Conservation (phyloP, 2,797 vertebrate species). For the Acanthurus tractus region DNA sequence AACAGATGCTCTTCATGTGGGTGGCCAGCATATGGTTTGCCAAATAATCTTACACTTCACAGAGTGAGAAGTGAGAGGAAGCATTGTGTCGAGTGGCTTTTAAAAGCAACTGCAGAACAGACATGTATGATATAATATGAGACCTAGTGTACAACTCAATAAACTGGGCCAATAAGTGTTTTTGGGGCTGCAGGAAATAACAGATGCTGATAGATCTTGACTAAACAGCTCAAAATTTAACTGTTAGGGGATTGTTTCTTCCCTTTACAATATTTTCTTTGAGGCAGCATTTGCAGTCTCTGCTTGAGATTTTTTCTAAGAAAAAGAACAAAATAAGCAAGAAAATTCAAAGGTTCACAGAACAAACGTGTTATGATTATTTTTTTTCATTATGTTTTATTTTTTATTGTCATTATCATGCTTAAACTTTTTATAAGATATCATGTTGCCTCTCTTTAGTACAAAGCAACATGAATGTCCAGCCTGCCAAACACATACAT, state of each 20-base stretch:
- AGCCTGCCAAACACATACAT: conserved; percentile 30
- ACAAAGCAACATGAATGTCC: conserved; percentile 1
- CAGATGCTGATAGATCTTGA: conserved; percentile 11
- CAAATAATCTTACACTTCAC: conserved; percentile 61
- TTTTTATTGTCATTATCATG: not conserved
- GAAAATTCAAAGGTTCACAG: not conserved
- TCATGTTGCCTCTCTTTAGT: conserved; percentile 24
- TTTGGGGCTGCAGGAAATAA: conserved; percentile 15
- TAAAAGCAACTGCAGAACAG: conserved; percentile 29
- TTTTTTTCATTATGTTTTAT: no score
- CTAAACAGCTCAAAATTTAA: not conserved
- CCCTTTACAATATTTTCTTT: not conserved
- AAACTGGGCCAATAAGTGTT: conserved; percentile 12
- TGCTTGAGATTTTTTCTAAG: not conserved
- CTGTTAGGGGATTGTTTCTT: conserved; percentile 17
- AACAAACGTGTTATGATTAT: not conserved
- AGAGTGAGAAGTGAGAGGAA: conserved; percentile 52
- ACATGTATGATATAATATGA: conserved; percentile 34
- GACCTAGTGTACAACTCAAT: conserved; percentile 26
- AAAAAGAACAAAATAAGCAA: not conserved
- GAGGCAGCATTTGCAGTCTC: conserved; percentile 11
- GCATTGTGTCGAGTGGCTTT: conserved; percentile 37
- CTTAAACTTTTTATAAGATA: conserved; percentile 24
- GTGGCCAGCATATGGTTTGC: conserved; percentile 49
- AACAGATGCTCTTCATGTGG: conserved; percentile 62